phyloP scores from a whole-genome alignment of 1,140 invertebrate species.

The Coenobita brevimanus region DNA sequence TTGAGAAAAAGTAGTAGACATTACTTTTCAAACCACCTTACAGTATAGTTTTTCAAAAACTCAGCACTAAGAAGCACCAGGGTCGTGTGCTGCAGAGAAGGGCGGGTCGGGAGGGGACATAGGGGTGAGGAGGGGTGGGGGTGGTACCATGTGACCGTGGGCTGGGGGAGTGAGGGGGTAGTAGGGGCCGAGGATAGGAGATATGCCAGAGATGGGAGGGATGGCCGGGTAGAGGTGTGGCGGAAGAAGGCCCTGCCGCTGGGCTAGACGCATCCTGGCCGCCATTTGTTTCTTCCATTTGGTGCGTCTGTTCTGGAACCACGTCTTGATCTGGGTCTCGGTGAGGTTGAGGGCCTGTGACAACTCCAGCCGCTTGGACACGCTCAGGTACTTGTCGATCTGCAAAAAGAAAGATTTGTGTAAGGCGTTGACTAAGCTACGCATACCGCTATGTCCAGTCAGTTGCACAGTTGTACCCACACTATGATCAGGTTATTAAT shows the following conservation, averaged over 20 bases:
- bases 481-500: no score
- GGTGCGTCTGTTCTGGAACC: constrained; percentile 95
- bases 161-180: constrained; percentile 48
- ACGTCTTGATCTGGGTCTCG: constrained; percentile 97
- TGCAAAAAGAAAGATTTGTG: constrained; percentile 71
- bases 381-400: constrained; percentile 95
- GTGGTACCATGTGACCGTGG: constrained; percentile 50
- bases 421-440: neutral
- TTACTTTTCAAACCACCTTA: no score
- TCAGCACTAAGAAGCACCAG: constrained; percentile 18
- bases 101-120: constrained; percentile 38
- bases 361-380: constrained; percentile 94
- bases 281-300: constrained; percentile 98
- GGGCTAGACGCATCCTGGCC: constrained; percentile 88
- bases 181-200: constrained; percentile 54
- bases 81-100: constrained; percentile 32
- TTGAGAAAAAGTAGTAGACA: no score
- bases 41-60: no score
- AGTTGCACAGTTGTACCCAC: no score
- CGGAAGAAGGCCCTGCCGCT: constrained; percentile 85
- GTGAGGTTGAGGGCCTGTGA: constrained; percentile 90
- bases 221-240: constrained; percentile 78
- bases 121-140: constrained; percentile 49
- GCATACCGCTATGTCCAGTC: neutral
- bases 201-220: constrained; percentile 49